Conservation (phyloP, 2,797 vertebrate genomes). For the Rhinoraja longicauda region DNA sequence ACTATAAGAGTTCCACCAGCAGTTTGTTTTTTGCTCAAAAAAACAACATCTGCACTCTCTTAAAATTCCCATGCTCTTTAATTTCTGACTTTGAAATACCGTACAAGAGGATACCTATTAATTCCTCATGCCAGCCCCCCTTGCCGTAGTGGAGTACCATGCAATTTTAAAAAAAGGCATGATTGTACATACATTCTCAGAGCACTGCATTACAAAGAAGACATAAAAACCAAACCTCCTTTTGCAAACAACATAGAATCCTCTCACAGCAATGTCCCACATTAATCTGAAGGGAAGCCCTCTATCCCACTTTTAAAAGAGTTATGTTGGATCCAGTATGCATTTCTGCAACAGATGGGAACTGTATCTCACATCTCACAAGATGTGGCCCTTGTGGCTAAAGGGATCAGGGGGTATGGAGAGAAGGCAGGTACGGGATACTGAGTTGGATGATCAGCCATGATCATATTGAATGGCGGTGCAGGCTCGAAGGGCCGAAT, state of each 20-base stretch:
- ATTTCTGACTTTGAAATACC: not conserved
- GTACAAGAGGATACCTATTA: not conserved
- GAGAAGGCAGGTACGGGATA: too few relatives aligned
- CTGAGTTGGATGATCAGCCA: too few relatives aligned
- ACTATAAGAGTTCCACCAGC: too few relatives aligned
- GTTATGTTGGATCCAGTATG: not conserved
- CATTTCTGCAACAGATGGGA: not conserved
- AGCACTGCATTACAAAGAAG: not conserved
- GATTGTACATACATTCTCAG: not conserved
- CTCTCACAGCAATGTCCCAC: not conserved
- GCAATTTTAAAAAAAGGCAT: not conserved
- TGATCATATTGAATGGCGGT: too few relatives aligned
- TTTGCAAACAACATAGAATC: not conserved
- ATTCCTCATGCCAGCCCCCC: not conserved
- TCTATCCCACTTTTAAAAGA: not conserved
- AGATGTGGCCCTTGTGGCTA: too few relatives aligned
- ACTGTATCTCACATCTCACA: not conserved
- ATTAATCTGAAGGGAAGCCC: not conserved
- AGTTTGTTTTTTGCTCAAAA: too few relatives aligned
- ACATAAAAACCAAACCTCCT: not conserved
- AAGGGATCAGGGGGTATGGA: too few relatives aligned
- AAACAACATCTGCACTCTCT: too few relatives aligned
- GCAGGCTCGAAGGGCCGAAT: too few relatives aligned
- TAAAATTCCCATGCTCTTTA: not conserved
- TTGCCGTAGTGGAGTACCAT: not conserved